Base-by-base conservation (phyloP, 2,797 vertebrate species). In the Mormyrus proboscirostris region DNA sequence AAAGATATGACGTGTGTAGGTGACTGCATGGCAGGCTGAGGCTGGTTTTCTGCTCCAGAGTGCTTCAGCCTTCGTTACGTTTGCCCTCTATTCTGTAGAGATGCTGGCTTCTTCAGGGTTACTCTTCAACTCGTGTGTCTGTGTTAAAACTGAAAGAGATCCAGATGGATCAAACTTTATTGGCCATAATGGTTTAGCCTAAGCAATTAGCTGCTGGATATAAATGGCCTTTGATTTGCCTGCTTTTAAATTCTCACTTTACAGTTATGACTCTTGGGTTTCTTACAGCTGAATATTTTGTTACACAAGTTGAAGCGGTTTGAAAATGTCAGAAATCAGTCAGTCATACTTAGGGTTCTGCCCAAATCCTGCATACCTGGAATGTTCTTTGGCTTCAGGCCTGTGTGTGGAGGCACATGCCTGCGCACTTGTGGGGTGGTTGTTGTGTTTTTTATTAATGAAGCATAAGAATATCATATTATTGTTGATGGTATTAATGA, bases 251-350 rank as follows among this genome's bases (percentile, higher is more conserved):
- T 79, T 79, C 6, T 79, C 12, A 79, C 44, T 79, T 79, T 79
- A 79, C 12, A 44, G 73, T 38, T 79, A 7, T 79, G 33, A 44
- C 14, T 79, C 33, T 44, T 41, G 73, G 73, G 73, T 79, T 79
- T 79, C 73, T 44, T 79, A 38, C 73, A 79, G 38, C 73, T 38
- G 73, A 19, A 41, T 41, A 41, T 41, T 79, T 79, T 19, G 73
- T 44, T 79, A 16, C 4, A 5, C 19, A 79, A 79, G 73, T 69
- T 33, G 10, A 69, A 33, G 62, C 10, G 1, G 25, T n/a, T 79
- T 79, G 73, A 79, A 79, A 79, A 79, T 79, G 73, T 79, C 73
- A 79, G 73, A 79, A 41, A 41, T 79, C 38, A 9, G 73, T 47
- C 2, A 8, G 5, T 79, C 73, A n/a, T 79, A 8, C 16, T 44